These are phyloP conservation scores for Orchesellides sinensis DNA, from an alignment of 2,888 invertebrate species.

Conservation along the genomic window DNA sequence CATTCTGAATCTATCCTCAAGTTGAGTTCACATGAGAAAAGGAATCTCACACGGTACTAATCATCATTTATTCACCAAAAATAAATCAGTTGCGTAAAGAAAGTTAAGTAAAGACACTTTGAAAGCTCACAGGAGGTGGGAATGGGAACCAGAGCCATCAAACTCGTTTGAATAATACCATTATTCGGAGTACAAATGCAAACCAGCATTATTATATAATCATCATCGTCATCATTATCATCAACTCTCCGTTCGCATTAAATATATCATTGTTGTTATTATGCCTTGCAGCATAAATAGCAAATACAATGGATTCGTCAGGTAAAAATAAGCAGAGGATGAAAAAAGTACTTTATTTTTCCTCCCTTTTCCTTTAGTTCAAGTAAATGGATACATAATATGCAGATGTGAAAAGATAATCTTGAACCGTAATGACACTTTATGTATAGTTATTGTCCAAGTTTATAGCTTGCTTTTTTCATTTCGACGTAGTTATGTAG, in stretches of 20 bases:
- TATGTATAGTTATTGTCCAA: constrained; percentile 44
- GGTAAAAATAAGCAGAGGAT: neutral
- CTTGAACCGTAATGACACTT: constrained; percentile 50
- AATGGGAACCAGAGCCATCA: constrained; percentile 51
- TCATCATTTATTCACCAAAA: constrained; percentile 55
- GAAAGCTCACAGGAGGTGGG: constrained; percentile 53
- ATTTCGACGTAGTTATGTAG: no score
- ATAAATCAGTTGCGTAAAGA: constrained; percentile 41
- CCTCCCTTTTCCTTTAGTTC: neutral
- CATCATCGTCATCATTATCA: constrained; percentile 12
- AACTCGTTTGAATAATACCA: constrained; percentile 42
- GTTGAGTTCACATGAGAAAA: no score
- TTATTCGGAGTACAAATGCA: constrained; percentile 27
- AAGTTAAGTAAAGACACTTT: neutral
- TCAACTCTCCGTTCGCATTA: constrained; percentile 20
- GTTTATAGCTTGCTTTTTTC: constrained; percentile 40
- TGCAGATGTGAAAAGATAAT: constrained; percentile 23
- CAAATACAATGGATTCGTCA: neutral
- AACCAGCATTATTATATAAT: constrained; percentile 47
- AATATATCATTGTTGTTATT: constrained; percentile 32
- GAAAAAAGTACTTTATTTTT: constrained; percentile 11
- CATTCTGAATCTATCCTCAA: no score
- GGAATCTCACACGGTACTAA: constrained; percentile 28
- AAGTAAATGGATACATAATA: neutral
- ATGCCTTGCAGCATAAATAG: neutral